These are phyloP conservation scores for Platanista minor DNA, from an alignment of 2,113 vertebrate species.

Conservation along the genomic window DNA sequence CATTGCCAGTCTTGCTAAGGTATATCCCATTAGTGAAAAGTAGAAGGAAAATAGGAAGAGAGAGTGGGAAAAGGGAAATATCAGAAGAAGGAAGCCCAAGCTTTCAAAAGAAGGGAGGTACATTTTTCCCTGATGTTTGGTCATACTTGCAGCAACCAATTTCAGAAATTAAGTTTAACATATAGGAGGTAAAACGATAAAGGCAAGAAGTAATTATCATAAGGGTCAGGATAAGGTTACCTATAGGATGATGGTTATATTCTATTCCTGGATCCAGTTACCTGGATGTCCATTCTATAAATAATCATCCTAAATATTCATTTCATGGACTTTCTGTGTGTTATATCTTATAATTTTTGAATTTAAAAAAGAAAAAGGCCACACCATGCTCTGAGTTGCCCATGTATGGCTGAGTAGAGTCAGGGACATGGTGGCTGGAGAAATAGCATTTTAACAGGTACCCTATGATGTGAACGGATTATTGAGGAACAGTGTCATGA, in stretches of 20 bases:
- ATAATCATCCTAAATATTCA: not conserved
- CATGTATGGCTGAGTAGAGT: not conserved
- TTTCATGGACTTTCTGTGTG: not conserved
- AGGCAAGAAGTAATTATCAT: not conserved
- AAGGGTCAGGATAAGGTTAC: not conserved
- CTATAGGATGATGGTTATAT: not conserved
- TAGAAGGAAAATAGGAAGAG: not conserved
- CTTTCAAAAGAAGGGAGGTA: not conserved
- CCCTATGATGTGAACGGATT: not conserved
- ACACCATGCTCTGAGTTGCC: not conserved
- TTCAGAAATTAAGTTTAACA: constrained; percentile 1
- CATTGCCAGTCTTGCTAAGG: not conserved
- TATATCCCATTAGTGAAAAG: not conserved
- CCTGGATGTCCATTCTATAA: not conserved
- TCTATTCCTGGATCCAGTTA: not conserved
- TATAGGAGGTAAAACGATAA: not conserved
- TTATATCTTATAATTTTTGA: not conserved
- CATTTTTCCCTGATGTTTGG: not conserved
- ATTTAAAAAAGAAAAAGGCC: not conserved
- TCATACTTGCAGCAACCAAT: not conserved
- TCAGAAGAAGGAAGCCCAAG: not conserved
- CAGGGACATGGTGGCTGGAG: not conserved
- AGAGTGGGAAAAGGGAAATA: not conserved
- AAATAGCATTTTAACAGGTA: not conserved
- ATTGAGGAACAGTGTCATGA: not conserved